Conservation (phyloP, 2,888 invertebrate genomes). For the Orgyia antiqua region DNA sequence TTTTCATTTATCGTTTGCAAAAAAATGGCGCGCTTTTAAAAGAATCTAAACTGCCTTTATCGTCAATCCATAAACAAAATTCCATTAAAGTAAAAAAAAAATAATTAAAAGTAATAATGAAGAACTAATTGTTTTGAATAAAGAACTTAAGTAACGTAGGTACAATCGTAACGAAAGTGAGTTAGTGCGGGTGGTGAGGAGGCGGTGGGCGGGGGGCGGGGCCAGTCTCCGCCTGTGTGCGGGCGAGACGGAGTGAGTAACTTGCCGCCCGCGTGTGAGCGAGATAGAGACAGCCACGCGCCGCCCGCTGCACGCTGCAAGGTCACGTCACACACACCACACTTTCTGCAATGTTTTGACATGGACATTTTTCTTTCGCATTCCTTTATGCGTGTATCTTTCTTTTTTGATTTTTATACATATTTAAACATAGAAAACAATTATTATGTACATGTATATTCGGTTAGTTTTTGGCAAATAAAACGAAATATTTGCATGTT, state of each 20-base stretch:
- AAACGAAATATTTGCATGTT: too few relatives aligned
- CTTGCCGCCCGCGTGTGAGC: slow-evolving; percentile 41
- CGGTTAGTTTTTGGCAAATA: too few relatives aligned
- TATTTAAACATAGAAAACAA: too few relatives aligned
- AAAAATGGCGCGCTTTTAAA: too few relatives aligned
- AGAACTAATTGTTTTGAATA: slow-evolving; percentile 16
- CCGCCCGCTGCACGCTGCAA: slow-evolving; percentile 43
- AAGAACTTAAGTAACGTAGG: slow-evolving; percentile 23
- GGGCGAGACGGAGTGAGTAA: slow-evolving; percentile 48
- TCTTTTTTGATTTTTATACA: too few relatives aligned
- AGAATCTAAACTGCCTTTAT: too few relatives aligned
- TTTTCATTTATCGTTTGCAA: too few relatives aligned
- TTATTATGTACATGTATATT: too few relatives aligned
- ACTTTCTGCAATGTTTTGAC: slow-evolving; percentile 47
- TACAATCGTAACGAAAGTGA: slow-evolving; percentile 47
- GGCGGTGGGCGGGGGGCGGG: slow-evolving; percentile 69
- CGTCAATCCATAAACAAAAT: too few relatives aligned
- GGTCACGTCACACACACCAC: slow-evolving; percentile 40
- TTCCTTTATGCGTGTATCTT: slow-evolving; percentile 5
- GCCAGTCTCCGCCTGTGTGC: slow-evolving; percentile 50
- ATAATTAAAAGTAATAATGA: too few relatives aligned
- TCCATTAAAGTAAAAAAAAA: too few relatives aligned
- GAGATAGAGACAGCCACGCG: slow-evolving; percentile 40
- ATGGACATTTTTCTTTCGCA: slow-evolving; percentile 18
- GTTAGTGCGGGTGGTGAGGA: slow-evolving; percentile 52